Base-by-base conservation (phyloP, 1,140 invertebrate genomes). In the Pomacea maculata region DNA sequence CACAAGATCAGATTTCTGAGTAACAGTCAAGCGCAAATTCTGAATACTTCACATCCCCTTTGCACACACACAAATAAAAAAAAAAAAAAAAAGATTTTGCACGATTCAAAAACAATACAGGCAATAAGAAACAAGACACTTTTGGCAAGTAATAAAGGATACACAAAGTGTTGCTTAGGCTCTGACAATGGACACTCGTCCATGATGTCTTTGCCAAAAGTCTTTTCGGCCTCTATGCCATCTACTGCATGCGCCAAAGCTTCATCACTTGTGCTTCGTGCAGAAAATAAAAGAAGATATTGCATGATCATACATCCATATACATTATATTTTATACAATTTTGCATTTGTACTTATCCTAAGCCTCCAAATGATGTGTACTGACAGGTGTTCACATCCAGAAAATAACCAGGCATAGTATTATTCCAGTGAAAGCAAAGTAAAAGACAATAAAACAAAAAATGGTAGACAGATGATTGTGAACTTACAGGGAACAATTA, bases 71-170 rank as follows among this genome's bases (percentile, higher is more conserved):
- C 11, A 61, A 8, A n/a, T 19, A 54, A 45, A 21, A 21, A 55
- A 75, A 17, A 6, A 21, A 54, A 75, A 21, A n/a, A 17, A 0
- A 8, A 21, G 21, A 14, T n/a, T 25, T 57, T 61, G 15, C 52
- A 19, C 17, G 63, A n/a, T 21, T 19, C 17, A 75, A 25, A 4
- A 15, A 21, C 1, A n/a, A n/a, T 74, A 52, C 21, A 75, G 52
- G n/a, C 7, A 10, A 21, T 29, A 45, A 45, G 34, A 45, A 2
- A 45, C 34, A 25, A 25, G 25, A 25, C 25, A 25, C 6, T 45
- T 45, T 45, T 45, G 34, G 34, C 34, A 45, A 45, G 34, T 45
- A 45, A 45, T 45, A 45, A 77, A 77, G 75, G 75, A 77, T 77
- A 77, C 75, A 77, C 63, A 67, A 77, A 68, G 3, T 17, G 6